phyloP scores from a whole-genome alignment of 2,888 invertebrate genomes.

The Bellardia pandia region DNA sequence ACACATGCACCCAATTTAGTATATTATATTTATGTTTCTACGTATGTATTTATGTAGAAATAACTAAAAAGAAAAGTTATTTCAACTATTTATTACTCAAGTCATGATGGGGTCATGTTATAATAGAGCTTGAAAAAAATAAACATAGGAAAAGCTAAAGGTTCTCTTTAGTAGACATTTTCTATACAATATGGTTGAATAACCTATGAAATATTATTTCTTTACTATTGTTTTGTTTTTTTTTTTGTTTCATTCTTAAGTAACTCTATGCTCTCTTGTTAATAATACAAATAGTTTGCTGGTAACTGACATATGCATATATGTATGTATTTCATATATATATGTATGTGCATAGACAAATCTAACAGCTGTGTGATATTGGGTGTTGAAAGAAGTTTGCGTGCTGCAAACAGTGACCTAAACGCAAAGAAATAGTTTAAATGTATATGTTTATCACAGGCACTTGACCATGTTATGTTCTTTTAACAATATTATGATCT shows the following conservation, averaged over 20 bases:
- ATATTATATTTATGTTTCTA: neutral
- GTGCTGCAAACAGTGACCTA: too few relatives aligned
- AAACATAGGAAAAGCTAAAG: slow-evolving; percentile 10
- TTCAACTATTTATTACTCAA: slow-evolving; percentile 39
- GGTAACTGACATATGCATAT: neutral
- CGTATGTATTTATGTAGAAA: neutral
- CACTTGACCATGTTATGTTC: too few relatives aligned
- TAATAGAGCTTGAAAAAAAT: neutral
- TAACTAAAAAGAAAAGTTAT: slow-evolving; percentile 27
- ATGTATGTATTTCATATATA: neutral
- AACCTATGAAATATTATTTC: slow-evolving; percentile 22
- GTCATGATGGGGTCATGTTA: slow-evolving; percentile 36
- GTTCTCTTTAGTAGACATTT: slow-evolving; percentile 23
- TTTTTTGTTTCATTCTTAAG: slow-evolving; percentile 7
- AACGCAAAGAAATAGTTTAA: too few relatives aligned
- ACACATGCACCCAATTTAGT: neutral
- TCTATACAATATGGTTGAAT: slow-evolving; percentile 48
- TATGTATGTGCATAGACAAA: neutral
- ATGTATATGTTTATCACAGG: neutral
- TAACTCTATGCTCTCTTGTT: slow-evolving; percentile 40
- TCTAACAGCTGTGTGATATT: neutral
- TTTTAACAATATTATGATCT: too few relatives aligned
- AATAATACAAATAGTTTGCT: slow-evolving; percentile 28
- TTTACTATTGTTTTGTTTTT: neutral
- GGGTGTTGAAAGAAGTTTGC: neutral